phyloP scores from a whole-genome alignment of 2,113 vertebrate species.

The Phrynocephalus versicolor region DNA sequence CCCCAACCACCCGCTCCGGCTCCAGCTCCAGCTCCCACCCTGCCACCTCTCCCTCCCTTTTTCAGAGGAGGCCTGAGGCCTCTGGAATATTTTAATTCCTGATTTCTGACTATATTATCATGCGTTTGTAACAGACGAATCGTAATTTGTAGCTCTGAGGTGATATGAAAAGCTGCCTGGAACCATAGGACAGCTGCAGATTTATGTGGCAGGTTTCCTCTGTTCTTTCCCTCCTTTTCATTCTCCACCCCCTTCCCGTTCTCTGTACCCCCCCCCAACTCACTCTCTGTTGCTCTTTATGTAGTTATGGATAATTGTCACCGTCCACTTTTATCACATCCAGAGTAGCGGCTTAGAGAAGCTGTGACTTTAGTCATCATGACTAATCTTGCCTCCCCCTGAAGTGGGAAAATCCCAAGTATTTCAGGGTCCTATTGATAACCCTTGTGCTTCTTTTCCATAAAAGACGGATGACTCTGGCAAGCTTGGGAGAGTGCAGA shows the following conservation, averaged over 20 bases:
- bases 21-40: constrained; percentile 27
- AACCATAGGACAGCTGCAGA: constrained; percentile 62
- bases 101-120: constrained; percentile 77
- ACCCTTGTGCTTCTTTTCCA: constrained; percentile 82
- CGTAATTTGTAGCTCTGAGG: constrained; percentile 76
- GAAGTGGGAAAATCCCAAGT: constrained; percentile 81
- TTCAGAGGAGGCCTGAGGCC: constrained; percentile 64
- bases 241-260: constrained; percentile 35
- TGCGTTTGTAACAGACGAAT: constrained; percentile 74
- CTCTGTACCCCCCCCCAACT: constrained; percentile 2
- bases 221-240: constrained; percentile 16
- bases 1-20: no score
- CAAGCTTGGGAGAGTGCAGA: constrained; percentile 92
- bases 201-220: constrained; percentile 52
- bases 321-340: constrained; percentile 78
- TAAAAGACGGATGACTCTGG: constrained; percentile 83
- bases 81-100: constrained; percentile 78
- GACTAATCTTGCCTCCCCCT: constrained; percentile 78
- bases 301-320: constrained; percentile 79
- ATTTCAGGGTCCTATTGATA: constrained; percentile 84
- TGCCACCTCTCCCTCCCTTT: constrained; percentile 42
- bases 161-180: constrained; percentile 67
- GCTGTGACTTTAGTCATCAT: constrained; percentile 74
- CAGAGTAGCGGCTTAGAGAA: constrained; percentile 76
- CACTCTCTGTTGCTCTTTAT: constrained; percentile 55